phyloP scores from a whole-genome alignment of 2,888 invertebrate genomes.

The Epistrophe grossulariae region DNA sequence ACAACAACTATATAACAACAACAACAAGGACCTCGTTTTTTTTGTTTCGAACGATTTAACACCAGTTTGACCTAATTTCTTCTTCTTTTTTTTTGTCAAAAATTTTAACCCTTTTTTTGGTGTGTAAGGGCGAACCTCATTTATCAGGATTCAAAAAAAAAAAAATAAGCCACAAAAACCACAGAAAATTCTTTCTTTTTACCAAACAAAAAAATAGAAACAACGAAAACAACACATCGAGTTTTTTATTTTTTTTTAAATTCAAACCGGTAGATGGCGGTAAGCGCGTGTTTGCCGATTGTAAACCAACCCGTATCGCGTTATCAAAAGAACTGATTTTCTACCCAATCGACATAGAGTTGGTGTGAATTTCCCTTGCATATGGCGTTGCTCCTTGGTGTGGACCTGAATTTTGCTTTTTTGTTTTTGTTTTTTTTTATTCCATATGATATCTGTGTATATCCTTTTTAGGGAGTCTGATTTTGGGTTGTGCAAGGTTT shows the following conservation, averaged over 20 bases:
- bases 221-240: conserved; percentile 2
- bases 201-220: neutral
- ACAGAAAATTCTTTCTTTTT: neutral
- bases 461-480: conserved; percentile 14
- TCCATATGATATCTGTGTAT: no score
- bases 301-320: conserved; percentile 72
- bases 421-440: conserved; percentile 6
- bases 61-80: conserved; percentile 56
- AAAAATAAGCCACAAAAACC: conserved; percentile 1
- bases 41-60: conserved; percentile 54
- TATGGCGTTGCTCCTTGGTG: conserved; percentile 23
- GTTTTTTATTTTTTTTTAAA: neutral
- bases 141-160: neutral
- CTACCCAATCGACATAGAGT: conserved; percentile 73
- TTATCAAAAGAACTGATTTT: conserved; percentile 76
- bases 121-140: neutral
- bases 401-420: conserved; percentile 39
- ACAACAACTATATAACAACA: neutral
- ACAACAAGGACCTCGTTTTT: conserved; percentile 41
- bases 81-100: conserved; percentile 13
- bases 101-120: neutral
- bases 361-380: conserved; percentile 71
- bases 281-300: conserved; percentile 58
- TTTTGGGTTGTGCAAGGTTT: conserved; percentile 41
- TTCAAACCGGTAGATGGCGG: conserved; percentile 67